These are phyloP conservation scores for Drosophila nasuta DNA, from an alignment of 1,140 invertebrate species.

Conservation along the genomic window DNA sequence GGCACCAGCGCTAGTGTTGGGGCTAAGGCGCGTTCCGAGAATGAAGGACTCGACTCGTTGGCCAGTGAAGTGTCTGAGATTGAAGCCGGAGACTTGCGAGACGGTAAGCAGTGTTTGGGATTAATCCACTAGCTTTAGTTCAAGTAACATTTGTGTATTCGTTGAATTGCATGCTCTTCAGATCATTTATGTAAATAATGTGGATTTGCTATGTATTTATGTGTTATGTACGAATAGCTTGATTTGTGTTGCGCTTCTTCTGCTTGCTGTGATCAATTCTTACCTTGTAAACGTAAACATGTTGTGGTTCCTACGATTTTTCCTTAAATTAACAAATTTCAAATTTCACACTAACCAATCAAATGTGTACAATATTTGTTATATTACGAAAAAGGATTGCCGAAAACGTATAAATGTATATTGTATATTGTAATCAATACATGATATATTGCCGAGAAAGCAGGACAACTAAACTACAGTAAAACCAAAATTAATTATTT, in stretches of 20 bases:
- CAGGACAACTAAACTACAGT: conserved; percentile 72
- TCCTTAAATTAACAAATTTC: conserved; percentile 66
- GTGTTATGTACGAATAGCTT: conserved; percentile 25
- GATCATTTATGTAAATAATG: conserved; percentile 11
- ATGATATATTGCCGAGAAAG: conserved; percentile 82
- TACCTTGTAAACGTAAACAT: conserved; percentile 75
- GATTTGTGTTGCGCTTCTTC: conserved; percentile 39
- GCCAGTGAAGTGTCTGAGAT: conserved; percentile 94
- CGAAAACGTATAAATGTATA: conserved; percentile 42
- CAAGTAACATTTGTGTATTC: conserved; percentile 5
- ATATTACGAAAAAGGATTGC: conserved; percentile 43
- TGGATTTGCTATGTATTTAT: background rate
- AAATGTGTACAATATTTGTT: conserved; percentile 37
- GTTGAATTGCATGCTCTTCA: conserved; percentile 32
- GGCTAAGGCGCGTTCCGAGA: conserved; percentile 94
- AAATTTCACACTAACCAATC: conserved; percentile 63
- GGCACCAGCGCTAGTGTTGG: conserved; percentile 73
- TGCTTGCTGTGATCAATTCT: conserved; percentile 59
- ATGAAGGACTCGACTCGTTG: conserved; percentile 94
- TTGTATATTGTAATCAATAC: conserved; percentile 55
- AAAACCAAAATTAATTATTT: conserved; percentile 16
- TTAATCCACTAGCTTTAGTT: background rate
- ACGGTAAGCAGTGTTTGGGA: conserved; percentile 88
- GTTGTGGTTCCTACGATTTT: conserved; percentile 76
- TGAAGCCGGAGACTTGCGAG: conserved; percentile 96